phyloP scores from a whole-genome alignment of 2,797 vertebrate species.

The Mallotus villosus region DNA sequence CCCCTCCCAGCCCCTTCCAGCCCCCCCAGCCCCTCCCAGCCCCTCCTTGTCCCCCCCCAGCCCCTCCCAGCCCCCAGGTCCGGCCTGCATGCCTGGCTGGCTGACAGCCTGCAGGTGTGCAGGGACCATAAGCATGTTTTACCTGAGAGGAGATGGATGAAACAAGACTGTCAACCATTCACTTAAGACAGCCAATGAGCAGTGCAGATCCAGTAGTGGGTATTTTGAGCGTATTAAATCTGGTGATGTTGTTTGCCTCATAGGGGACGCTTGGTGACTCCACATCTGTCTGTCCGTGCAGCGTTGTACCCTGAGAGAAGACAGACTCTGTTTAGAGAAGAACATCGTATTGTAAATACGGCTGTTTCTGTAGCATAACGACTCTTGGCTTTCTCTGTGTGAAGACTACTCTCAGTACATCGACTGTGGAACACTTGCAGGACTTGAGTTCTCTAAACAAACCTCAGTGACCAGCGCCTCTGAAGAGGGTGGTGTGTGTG shows the following conservation, averaged over 20 bases:
- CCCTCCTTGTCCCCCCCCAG: not conserved
- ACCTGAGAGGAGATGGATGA: not conserved
- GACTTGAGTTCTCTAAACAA: not conserved
- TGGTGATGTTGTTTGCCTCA: no score
- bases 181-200: not conserved
- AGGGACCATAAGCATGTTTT: not conserved
- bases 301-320: no score
- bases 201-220: no score
- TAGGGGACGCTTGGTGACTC: no score
- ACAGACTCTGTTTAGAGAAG: not conserved
- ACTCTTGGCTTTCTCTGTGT: not conserved
- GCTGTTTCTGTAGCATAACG: not conserved
- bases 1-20: conserved; percentile 27
- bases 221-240: no score
- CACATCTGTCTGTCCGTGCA: no score
- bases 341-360: not conserved
- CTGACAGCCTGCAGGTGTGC: conserved; percentile 24
- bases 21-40: not conserved
- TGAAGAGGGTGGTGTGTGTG: not conserved
- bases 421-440: not conserved
- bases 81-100: conserved; percentile 18
- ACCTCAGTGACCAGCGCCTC: not conserved
- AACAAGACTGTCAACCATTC: not conserved
- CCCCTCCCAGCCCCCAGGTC: conserved; percentile 31
- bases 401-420: not conserved